Evolutionary conservation across 2,113 vertebrate genomes (phyloP).

Genomic region (Nyctibius bracteatus): DNA sequence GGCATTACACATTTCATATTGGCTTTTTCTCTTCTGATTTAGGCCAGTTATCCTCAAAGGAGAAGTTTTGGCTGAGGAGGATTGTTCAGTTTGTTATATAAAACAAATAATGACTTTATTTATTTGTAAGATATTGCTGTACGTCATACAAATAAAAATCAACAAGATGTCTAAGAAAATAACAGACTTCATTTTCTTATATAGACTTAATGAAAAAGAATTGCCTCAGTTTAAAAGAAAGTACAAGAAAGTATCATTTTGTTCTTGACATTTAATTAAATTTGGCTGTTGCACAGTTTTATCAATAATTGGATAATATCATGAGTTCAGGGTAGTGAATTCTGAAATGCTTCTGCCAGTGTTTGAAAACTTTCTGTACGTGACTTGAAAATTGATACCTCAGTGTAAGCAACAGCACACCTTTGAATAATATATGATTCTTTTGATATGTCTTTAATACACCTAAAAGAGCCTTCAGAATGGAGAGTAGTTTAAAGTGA

Average conservation of each 20-base stretch:
- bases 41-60: no score
- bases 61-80: neutral
- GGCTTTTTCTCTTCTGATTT: no score
- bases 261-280: neutral
- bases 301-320: neutral
- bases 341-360: slow-evolving; percentile 29
- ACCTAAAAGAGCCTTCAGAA: slow-evolving; percentile 8
- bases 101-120: neutral
- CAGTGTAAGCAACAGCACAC: slow-evolving; percentile 8
- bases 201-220: neutral
- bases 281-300: neutral
- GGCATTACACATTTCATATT: no score
- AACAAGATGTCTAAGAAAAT: neutral
- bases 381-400: slow-evolving; percentile 25
- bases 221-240: neutral
- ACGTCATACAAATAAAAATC: neutral
- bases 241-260: neutral
- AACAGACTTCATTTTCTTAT: neutral
- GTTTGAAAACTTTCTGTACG: slow-evolving; percentile 7
- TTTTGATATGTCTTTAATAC: neutral
- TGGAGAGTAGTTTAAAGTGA: neutral
- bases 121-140: neutral
- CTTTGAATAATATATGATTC: slow-evolving; percentile 7
- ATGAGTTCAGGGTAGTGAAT: neutral
- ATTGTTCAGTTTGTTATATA: neutral